Evolutionary conservation across 1,140 invertebrate genomes (phyloP), one percentile per base, ranked within the genome.

Genomic region (Geopemphigus sp.): DNA sequence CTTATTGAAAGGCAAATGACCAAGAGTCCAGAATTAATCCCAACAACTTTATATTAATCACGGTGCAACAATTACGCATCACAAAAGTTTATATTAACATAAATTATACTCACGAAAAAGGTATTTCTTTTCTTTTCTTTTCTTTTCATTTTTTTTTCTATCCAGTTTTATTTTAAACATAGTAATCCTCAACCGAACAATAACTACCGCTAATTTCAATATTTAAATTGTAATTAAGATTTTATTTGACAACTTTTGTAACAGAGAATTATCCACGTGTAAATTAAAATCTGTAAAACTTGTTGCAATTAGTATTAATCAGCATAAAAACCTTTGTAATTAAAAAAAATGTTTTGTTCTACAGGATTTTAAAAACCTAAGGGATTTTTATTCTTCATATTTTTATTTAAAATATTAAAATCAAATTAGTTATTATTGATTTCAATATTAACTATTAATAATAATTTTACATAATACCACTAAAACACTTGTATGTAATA

Each of bases 41-140:
- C 72, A 57, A 76, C 54, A 54, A 76, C 54, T 76, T 57, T 74
- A 74, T 74, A 74, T 76, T 76, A 76, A 76, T 76, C 72, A 76
- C 72, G 72, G 72, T 76, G 72, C 32, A 57, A 76, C 72, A 59
- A 76, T 76, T 59, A 29, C 72, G 72, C 53, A 76, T 45, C 72
- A 59, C 72, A 76, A 76, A 76, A 76, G 72, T 76, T 76, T 76
- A 56, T 76, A 76, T 76, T 76, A 76, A 76, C 72, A 76, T 76
- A 76, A 76, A 76, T 76, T 76, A 76, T 59, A 76, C 53, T 76
- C 54, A n/a, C 72, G n/a, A 76, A 76, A 76, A 76, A 76, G 72
- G 72, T 72, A 72, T 29, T 54, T 59, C 29, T 45, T 59, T 76
- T 39, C 54, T 74, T 76, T 59, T 45, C 56, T 45, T 26, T 56